Evolutionary conservation across 2,797 vertebrate genomes (phyloP), one percentile per base, ranked within the genome.

Genomic region (Antennarius maculatus): DNA sequence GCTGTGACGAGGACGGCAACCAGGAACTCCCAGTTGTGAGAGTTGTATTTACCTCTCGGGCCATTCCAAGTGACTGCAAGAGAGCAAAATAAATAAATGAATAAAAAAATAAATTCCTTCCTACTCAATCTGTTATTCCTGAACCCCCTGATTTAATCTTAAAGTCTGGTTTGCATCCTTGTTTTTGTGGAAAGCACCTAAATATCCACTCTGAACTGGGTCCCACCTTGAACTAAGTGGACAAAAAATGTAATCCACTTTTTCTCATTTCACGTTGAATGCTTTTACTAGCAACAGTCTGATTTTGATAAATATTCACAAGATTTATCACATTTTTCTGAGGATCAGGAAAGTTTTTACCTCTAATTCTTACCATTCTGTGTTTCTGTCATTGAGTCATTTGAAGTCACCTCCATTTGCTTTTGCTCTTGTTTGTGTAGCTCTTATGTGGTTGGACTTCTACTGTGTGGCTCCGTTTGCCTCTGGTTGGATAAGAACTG

Each of bases 21-120:
- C 52, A 98, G 86, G 83, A 95, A 94, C 0, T 93, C 92, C 98
- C 97, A 99, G 61, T 57, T 90, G 49, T 86, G 57, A 54, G 72
- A 79, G n/a, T 59, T 7, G 6, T 17, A 23, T 60, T 54, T 74
- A 6, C 1, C 14, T 13, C 1, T 3, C 2, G 0, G 13, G 34
- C 0, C 17, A 6, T 15, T 7, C 10, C 2, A 5, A 12, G 83
- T 95, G 86, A 10, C 86, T 95, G 88, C 88, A 92, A 73, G 47
- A 81, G 8, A 76, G 39, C 23, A 42, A 71, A 12, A 61, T 17
- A 1, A 54, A 59, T 54, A 39, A 52, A 29, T 23, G 23, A 23
- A 23, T 23, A 1, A 23, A 23, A 23, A 23, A 23, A n/a, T n/a
- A n/a, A n/a, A n/a, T 58, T 11, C 10, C 7, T 0, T 41, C 8